phyloP scores from a whole-genome alignment of 2,888 invertebrate genomes.

The Pimpla rufipes region DNA sequence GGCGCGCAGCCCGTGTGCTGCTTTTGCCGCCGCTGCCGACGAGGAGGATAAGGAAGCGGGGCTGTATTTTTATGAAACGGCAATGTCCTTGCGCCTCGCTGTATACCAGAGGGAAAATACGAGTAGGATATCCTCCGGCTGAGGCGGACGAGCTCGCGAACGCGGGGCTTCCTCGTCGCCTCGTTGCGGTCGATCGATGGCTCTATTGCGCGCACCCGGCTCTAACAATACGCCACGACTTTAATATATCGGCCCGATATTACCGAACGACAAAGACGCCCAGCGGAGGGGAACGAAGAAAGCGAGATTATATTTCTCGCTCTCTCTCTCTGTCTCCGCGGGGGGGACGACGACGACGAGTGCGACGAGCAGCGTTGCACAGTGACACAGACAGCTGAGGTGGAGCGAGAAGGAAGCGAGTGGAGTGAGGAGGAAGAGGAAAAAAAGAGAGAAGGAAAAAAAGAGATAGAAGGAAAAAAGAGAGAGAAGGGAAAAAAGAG shows the following conservation, averaged over 20 bases:
- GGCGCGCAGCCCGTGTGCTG: slow-evolving; percentile 21
- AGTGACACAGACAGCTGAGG: neutral
- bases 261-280: slow-evolving; percentile 63
- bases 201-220: slow-evolving; percentile 60
- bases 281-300: slow-evolving; percentile 18
- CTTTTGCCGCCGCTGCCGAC: neutral
- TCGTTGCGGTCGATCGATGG: slow-evolving; percentile 71
- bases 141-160: slow-evolving; percentile 36
- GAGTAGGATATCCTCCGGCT: slow-evolving; percentile 45
- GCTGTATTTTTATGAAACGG: slow-evolving; percentile 45
- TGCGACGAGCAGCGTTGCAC: neutral
- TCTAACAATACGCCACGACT: slow-evolving; percentile 72
- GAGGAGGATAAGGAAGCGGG: slow-evolving; percentile 9
- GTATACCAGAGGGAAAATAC: slow-evolving; percentile 40
- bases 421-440: too few relatives aligned
- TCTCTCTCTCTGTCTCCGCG: neutral
- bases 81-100: slow-evolving; percentile 38
- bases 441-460: neutral
- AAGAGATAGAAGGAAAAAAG: slow-evolving; percentile 9
- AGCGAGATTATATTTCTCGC: slow-evolving; percentile 35
- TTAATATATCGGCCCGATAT: slow-evolving; percentile 75
- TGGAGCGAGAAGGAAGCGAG: neutral
- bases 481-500: slow-evolving; percentile 34
- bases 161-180: slow-evolving; percentile 68
- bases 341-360: neutral